These are phyloP conservation scores for Andrena praecox DNA, from an alignment of 2,888 invertebrate species.

Conservation along the genomic window DNA sequence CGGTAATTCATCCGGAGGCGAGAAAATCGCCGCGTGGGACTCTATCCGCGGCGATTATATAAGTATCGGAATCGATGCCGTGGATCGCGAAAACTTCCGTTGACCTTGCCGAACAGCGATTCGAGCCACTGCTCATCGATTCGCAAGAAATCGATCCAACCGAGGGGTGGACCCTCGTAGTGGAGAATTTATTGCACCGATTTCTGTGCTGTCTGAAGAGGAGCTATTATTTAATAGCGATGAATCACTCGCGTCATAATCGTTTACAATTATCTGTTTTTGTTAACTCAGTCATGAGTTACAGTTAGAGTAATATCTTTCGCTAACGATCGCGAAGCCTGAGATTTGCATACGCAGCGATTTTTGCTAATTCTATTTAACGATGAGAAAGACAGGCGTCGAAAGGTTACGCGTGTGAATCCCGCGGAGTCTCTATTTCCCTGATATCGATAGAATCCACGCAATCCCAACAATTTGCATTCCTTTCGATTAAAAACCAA, in stretches of 20 bases:
- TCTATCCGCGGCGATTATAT: background rate
- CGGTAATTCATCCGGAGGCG: slow-evolving; percentile 20
- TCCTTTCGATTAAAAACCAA: slow-evolving; percentile 66
- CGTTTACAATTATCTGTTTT: too few relatives aligned
- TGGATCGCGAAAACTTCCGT: background rate
- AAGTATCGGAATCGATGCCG: background rate
- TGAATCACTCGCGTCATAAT: too few relatives aligned
- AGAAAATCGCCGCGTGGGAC: slow-evolving; percentile 15
- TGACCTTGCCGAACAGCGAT: background rate
- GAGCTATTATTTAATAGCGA: too few relatives aligned
- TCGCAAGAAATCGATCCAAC: too few relatives aligned
- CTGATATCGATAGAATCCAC: slow-evolving; percentile 54
- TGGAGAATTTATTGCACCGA: too few relatives aligned
- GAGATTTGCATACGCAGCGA: too few relatives aligned
- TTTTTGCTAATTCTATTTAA: background rate
- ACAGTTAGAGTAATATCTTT: too few relatives aligned
- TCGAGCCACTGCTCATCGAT: too few relatives aligned
- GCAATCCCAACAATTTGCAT: slow-evolving; percentile 56
- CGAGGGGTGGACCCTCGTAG: too few relatives aligned
- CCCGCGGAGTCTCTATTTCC: slow-evolving; percentile 40
- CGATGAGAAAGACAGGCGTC: background rate
- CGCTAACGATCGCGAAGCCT: too few relatives aligned
- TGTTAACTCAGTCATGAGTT: too few relatives aligned
- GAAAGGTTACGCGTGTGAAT: slow-evolving; percentile 38
- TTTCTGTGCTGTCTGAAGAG: too few relatives aligned